Base-by-base conservation (phyloP, 2,888 invertebrate genomes). In the Thymelicus sylvestris region DNA sequence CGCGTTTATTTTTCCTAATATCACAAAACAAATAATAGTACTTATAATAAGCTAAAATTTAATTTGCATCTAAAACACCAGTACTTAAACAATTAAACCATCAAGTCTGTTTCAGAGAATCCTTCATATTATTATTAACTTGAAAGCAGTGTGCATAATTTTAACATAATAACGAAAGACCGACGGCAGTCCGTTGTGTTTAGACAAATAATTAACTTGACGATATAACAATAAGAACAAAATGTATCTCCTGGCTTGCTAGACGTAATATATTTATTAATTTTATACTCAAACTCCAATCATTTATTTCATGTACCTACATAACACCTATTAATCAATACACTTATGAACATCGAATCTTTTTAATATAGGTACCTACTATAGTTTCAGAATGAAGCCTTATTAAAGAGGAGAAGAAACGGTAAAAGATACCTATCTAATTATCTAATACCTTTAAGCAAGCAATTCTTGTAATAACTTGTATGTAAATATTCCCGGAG, bases 111-210 rank as follows among this genome's bases (percentile, higher is more conserved):
- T 59, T 24, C 38, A 31, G 8, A 10, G 47, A 48, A 60, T 50
- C 15, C 7, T 0, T 59, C 59, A 59, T 69, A 69, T 50, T 63
- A 62, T 68, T 59, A 59, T 48, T 12, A 47, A 13, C 39, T 57
- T 59, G 57, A 48, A 59, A 69, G 12, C 69, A 69, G n/a, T 59
- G 39, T 63, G 68, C 52, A 68, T 68, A 68, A 68, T 68, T 68
- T 63, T 68, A 68, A 68, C 68, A 63, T 68, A 68, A 68, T 63
- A 63, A 68, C 63, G 47, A 24, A 55, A 68, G 57, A 68, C 63
- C 63, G 68, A 57, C 59, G 59, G 60, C 63, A 55, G 31, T 52
- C 38, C 24, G 44, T 31, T 47, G 31, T 57, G 39, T 68, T 63
- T 68, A 48, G 19, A 63, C 63, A 68, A 63, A 57, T 63, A 68